A percentile compares a stretch with the other conserved stretches of the same genome.
Conservation (phyloP, 2,888 invertebrate species). For the Phengaris alcon region DNA sequence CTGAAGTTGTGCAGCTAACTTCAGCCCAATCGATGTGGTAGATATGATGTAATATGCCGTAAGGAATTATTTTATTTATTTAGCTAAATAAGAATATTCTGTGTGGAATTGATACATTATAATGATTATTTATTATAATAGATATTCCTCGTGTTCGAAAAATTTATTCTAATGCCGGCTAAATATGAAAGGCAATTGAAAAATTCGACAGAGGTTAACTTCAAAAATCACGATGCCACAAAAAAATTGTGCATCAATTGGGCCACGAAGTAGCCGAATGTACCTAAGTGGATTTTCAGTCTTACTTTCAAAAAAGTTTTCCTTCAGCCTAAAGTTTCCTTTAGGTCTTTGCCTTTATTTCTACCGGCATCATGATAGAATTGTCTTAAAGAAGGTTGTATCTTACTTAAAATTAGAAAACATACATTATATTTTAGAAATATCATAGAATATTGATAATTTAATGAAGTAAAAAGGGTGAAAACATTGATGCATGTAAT, state of each 20-base stretch:
- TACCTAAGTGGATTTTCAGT: not conserved
- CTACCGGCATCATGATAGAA: not conserved
- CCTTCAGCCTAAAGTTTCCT: not conserved
- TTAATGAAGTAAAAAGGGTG: not conserved
- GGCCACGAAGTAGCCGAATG: not conserved
- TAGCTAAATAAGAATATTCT: slow-evolving; percentile 26
- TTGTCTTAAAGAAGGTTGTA: slow-evolving; percentile 23
- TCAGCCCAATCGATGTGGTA: slow-evolving; percentile 9
- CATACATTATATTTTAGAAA: slow-evolving; percentile 22
- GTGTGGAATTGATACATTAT: slow-evolving; percentile 20
- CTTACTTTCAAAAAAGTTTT: not conserved
- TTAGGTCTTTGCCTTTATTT: too few relatives aligned
- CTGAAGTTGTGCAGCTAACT: slow-evolving; percentile 14
- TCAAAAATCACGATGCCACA: not conserved
- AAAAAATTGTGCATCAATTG: not conserved
- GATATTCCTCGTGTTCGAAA: not conserved
- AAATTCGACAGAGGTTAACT: not conserved
- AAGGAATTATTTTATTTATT: slow-evolving; percentile 24
- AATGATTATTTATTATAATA: slow-evolving; percentile 3
- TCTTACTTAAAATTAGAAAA: slow-evolving; percentile 12
- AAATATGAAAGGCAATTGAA: not conserved
- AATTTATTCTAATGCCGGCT: not conserved
- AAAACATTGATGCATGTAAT: too few relatives aligned
- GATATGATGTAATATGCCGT: slow-evolving; percentile 1
- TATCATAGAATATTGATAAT: not conserved